These are phyloP conservation scores for Trisateles emortualis DNA, from an alignment of 2,888 invertebrate genomes.

Conservation along the genomic window DNA sequence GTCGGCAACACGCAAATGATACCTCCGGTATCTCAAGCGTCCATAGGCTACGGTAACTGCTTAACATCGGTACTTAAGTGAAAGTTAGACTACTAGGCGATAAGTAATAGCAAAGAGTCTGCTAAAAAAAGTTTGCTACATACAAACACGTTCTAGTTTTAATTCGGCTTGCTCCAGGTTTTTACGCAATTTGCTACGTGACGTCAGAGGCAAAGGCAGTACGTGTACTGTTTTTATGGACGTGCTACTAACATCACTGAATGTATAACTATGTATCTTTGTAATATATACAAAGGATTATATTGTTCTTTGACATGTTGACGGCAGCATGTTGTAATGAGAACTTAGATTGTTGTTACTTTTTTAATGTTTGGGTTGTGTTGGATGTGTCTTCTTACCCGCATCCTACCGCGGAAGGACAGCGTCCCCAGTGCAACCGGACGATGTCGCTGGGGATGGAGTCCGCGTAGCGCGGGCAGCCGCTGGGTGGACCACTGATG, in stretches of 20 bases:
- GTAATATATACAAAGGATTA: constrained; percentile 14
- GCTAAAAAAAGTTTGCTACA: too few relatives aligned
- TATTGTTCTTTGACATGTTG: background rate
- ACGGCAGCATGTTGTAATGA: background rate
- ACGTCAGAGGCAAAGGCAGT: constrained; percentile 21
- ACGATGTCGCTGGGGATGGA: too few relatives aligned
- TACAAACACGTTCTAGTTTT: constrained; percentile 7
- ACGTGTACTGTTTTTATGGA: constrained; percentile 32
- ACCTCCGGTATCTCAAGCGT: too few relatives aligned
- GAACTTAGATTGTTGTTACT: background rate
- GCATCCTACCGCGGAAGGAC: too few relatives aligned
- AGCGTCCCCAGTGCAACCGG: too few relatives aligned
- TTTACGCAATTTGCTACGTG: constrained; percentile 38
- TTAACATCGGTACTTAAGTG: too few relatives aligned
- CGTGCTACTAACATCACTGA: constrained; percentile 7
- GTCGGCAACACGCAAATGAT: too few relatives aligned
- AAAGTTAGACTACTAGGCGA: too few relatives aligned
- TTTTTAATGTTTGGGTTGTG: background rate
- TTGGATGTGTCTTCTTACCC: background rate
- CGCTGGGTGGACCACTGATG: too few relatives aligned
- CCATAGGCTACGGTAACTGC: too few relatives aligned
- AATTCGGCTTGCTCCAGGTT: constrained; percentile 31
- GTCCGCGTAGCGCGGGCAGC: too few relatives aligned
- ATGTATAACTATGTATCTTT: background rate
- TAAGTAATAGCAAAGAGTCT: background rate